Base-by-base conservation (phyloP, 2,888 invertebrate genomes). In the Homarus gammarus region DNA sequence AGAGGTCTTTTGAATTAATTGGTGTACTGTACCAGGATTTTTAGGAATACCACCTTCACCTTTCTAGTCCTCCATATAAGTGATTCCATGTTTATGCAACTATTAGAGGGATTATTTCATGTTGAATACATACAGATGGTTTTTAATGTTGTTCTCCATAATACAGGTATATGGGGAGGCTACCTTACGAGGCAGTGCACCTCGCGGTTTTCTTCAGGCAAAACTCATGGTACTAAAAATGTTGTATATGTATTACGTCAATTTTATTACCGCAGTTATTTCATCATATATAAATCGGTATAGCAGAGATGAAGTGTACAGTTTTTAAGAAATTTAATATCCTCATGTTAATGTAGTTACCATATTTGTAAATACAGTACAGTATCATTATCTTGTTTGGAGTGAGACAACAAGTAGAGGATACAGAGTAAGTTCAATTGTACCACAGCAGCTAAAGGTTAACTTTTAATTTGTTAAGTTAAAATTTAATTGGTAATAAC, bases 191-290 rank as follows among this genome's bases (percentile, higher is more conserved):
- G 79, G 33, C n/a, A n/a, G n/a, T 79, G 79, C 56, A 79, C 56
- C 79, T 79, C 56, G n/a, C 36, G 73, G 73, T 38, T 22, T 79
- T 56, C 49, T 79, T 79, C 56, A 56, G 56, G 56, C 73, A 79
- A 79, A 56, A 79, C 79, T 79, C 36, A 51, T 56, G 79, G 79
- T 79, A 79, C 79, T 79, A 79, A 56, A 33, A 56, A 73, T 15
- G 36, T 73, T n/a, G 27, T 73, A 73, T 18, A 38, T 38, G 70
- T 40, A 73, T 38, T 10, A 38, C 38, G 27, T 38, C 3, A 73
- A 12, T 56, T 56, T 18, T 56, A 56, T 56, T 56, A 18, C 56
- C 18, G 56, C 12, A 56, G 3, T 56, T 56, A 22, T 56, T 56
- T 56, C 56, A 56, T 56, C 22, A 56, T 56, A 3, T 56, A 56